Evolutionary conservation across 2,113 vertebrate species (phyloP).

Genomic region (Dunckerocampus dactyliophorus): DNA sequence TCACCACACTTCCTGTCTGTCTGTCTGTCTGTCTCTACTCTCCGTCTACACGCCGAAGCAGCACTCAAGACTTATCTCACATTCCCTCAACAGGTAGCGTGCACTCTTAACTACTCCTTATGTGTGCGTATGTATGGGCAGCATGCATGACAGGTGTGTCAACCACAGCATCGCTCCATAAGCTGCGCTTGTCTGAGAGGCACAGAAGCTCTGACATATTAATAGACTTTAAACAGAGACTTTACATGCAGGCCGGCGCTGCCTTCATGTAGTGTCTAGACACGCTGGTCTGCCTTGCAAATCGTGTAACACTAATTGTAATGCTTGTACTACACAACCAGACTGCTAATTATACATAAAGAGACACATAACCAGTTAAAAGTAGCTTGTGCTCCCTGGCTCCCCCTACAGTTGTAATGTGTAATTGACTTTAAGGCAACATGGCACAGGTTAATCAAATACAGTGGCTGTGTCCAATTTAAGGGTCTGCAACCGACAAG

Average conservation of each 20-base stretch:
- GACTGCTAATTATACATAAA: background rate
- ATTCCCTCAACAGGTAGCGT: constrained; percentile 53
- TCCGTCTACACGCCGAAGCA: constrained; percentile 62
- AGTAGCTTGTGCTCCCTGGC: no score
- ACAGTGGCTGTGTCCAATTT: no score
- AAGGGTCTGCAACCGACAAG: no score
- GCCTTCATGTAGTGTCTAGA: constrained; percentile 36
- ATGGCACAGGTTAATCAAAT: no score
- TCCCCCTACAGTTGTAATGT: no score
- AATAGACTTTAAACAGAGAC: constrained; percentile 27
- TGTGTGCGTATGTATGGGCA: background rate
- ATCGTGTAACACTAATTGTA: constrained; percentile 15
- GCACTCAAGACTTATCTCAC: constrained; percentile 42
- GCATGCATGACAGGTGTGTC: constrained; percentile 16
- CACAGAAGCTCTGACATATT: constrained; percentile 27
- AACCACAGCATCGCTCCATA: constrained; percentile 14
- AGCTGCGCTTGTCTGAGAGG: constrained; percentile 27
- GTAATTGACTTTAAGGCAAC: no score
- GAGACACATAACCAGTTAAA: background rate
- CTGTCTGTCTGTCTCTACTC: constrained; percentile 54
- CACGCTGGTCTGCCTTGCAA: constrained; percentile 28
- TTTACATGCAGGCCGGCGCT: constrained; percentile 28
- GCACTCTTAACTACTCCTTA: constrained; percentile 21
- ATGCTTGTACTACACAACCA: constrained; percentile 1
- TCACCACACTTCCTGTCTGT: constrained; percentile 59